A percentile compares a stretch with the other conserved stretches of the same genome.
phyloP scores from a whole-genome alignment of 2,888 invertebrate genomes.

The Pinctada fucata region DNA sequence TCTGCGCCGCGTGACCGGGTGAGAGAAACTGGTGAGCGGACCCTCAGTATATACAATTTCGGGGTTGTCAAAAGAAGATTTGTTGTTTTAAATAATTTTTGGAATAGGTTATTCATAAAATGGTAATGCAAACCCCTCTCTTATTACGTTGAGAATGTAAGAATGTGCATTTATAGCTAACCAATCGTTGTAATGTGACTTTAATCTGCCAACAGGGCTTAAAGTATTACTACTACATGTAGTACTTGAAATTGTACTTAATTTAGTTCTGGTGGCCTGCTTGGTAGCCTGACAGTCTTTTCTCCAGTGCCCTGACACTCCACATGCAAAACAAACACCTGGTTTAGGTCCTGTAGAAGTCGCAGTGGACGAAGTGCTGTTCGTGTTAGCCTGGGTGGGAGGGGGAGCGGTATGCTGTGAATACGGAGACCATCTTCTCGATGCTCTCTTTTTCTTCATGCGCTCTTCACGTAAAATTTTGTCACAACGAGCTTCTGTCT shows the following conservation, averaged over 20 bases:
- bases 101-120: neutral
- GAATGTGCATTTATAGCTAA: neutral
- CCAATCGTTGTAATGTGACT: neutral
- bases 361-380: neutral
- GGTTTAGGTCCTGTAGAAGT: neutral
- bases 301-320: neutral
- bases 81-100: neutral
- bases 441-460: neutral
- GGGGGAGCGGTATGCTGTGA: neutral
- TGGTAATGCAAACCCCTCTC: neutral
- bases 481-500: neutral
- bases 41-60: neutral
- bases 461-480: neutral
- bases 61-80: neutral
- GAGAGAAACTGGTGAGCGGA: too few species aligned
- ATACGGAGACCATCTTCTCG: neutral
- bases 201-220: neutral
- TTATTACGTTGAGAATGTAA: neutral
- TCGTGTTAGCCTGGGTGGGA: neutral
- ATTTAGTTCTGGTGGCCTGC: neutral
- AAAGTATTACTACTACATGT: neutral
- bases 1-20: too few species aligned
- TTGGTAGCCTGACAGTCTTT: neutral
- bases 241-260: neutral
- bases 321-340: constrained; percentile 2